Evolutionary conservation across 1,140 invertebrate species (phyloP).

Genomic region (Drosophila insularis): DNA sequence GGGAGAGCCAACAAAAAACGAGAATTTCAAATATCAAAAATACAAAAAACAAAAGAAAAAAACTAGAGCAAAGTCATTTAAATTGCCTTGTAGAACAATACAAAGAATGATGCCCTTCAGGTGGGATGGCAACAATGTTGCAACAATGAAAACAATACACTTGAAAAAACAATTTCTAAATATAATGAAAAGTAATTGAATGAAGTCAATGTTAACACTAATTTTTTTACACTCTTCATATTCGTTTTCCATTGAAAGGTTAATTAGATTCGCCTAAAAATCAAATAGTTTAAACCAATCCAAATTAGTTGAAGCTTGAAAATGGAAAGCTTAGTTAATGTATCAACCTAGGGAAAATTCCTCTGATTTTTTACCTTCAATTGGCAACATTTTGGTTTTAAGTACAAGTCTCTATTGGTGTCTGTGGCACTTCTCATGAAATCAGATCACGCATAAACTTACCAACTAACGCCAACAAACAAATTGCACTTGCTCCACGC

Average conservation of each 20-base stretch:
- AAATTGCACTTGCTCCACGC: constrained; percentile 31
- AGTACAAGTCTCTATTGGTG: background rate
- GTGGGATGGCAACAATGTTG: constrained; percentile 44
- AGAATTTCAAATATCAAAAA: constrained; percentile 26
- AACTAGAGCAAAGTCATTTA: constrained; percentile 42
- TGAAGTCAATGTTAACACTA: too few species aligned
- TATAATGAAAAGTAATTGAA: constrained; percentile 8
- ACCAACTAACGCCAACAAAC: constrained; percentile 21
- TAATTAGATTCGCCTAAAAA: too few species aligned
- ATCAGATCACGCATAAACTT: constrained; percentile 62
- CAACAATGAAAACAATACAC: constrained; percentile 22
- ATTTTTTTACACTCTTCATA: too few species aligned
- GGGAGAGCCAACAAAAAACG: constrained; percentile 41
- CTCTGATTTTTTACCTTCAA: too few species aligned
- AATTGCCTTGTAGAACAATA: constrained; percentile 24
- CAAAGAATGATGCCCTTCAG: constrained; percentile 38
- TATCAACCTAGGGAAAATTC: background rate
- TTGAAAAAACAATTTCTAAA: constrained; percentile 14
- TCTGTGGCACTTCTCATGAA: constrained; percentile 28
- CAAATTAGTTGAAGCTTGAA: background rate
- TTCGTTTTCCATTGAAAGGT: too few species aligned
- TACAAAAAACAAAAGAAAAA: constrained; percentile 26
- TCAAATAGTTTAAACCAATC: too few species aligned
- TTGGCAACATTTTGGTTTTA: too few species aligned
- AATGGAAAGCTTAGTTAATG: background rate